Evolutionary conservation across 2,113 vertebrate genomes (phyloP).

Genomic region (Crotalus viridis): DNA sequence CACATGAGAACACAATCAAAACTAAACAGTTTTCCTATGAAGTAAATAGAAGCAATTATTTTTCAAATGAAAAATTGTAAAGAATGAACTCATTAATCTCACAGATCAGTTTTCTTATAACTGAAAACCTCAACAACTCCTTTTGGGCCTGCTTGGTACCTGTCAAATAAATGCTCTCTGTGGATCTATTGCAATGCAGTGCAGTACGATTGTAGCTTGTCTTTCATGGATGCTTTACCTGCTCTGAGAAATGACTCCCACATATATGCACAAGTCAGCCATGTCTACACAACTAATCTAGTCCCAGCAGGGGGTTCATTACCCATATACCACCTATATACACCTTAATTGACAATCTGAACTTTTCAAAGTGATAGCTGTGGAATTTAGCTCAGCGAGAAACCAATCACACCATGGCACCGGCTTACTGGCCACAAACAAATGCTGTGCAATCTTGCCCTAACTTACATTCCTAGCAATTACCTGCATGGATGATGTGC

Average conservation of each 20-base stretch:
- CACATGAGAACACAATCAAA: background rate
- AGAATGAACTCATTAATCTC: background rate
- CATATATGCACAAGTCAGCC: background rate
- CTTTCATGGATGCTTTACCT: background rate
- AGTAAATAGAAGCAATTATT: background rate
- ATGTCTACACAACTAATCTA: background rate
- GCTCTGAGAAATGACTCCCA: background rate
- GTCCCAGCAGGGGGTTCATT: background rate
- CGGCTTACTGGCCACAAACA: conserved; percentile 17
- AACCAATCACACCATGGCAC: background rate
- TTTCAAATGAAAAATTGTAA: background rate
- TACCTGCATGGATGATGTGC: background rate
- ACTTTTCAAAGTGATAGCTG: background rate
- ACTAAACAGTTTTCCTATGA: background rate
- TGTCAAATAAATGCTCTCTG: background rate
- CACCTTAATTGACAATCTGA: background rate
- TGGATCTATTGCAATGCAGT: background rate
- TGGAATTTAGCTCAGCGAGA: conserved; percentile 4
- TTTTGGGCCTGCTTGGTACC: background rate
- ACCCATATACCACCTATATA: background rate
- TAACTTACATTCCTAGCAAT: background rate
- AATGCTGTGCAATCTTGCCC: background rate
- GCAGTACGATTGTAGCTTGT: background rate
- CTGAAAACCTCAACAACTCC: background rate
- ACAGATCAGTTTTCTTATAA: background rate